Evolutionary conservation across 1,140 invertebrate species (phyloP).

Genomic region (Drosophila repleta): DNA sequence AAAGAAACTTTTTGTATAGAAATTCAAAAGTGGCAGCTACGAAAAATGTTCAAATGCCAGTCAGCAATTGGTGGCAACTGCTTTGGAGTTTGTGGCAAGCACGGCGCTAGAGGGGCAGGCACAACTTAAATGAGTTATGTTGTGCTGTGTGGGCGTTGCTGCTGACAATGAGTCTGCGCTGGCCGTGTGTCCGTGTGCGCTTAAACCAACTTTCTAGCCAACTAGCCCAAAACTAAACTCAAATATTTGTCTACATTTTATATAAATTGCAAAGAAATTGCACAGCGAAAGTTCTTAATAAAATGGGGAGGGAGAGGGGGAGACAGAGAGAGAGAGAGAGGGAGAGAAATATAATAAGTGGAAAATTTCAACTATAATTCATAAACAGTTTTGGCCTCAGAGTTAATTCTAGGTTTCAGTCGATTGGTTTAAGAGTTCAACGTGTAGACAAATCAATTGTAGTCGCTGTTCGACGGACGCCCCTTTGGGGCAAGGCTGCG

Average conservation of each 20-base stretch:
- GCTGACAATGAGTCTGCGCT: constrained; percentile 34
- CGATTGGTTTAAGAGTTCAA: constrained; percentile 32
- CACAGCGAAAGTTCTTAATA: constrained; percentile 5
- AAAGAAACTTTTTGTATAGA: constrained; percentile 49
- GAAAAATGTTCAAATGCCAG: constrained; percentile 51
- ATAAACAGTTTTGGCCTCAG: background rate
- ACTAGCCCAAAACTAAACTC: constrained; percentile 31
- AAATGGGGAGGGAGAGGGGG: background rate
- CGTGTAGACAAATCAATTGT: constrained; percentile 32
- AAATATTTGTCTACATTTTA: constrained; percentile 13
- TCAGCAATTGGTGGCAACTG: constrained; percentile 49
- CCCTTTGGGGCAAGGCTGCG: constrained; percentile 11
- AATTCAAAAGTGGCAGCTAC: constrained; percentile 58
- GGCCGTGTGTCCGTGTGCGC: too few species aligned
- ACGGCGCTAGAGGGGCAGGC: background rate
- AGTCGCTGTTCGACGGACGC: constrained; percentile 26
- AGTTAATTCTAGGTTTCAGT: constrained; percentile 14
- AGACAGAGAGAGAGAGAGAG: background rate
- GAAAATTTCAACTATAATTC: background rate
- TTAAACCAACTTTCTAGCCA: constrained; percentile 40
- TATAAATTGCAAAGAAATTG: constrained; percentile 1
- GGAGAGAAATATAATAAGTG: background rate
- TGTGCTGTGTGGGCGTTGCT: constrained; percentile 35
- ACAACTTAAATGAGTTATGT: constrained; percentile 39
- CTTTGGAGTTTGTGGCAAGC: constrained; percentile 20